Evolutionary conservation across 2,113 vertebrate species (phyloP).

Genomic region (Lonchura striata): DNA sequence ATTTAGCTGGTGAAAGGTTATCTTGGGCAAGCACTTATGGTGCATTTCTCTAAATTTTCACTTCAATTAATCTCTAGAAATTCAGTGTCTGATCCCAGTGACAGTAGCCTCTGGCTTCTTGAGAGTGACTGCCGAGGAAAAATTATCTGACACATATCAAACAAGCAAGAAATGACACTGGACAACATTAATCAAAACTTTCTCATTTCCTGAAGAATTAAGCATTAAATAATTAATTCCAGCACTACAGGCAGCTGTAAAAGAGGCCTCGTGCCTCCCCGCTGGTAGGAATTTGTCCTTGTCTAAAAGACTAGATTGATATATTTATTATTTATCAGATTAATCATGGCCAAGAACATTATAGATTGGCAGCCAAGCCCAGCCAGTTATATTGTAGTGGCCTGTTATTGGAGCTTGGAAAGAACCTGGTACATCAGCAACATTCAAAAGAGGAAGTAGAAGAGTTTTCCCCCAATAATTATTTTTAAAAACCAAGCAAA

Average conservation of each 20-base stretch:
- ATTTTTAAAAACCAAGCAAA: background rate
- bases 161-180: conserved; percentile 89
- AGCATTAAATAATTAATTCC: conserved; percentile 99
- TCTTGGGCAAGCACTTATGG: conserved; percentile 73
- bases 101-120: conserved; percentile 92
- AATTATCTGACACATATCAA: conserved; percentile 97
- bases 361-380: conserved; percentile 84
- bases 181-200: conserved; percentile 99
- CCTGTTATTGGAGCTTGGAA: conserved; percentile 54
- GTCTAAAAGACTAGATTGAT: conserved; percentile 99
- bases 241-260: conserved; percentile 91
- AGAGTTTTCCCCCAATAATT: conserved; percentile 58
- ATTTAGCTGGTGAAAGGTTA: conserved; percentile 73
- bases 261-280: conserved; percentile 91
- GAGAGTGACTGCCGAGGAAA: conserved; percentile 78
- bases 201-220: conserved; percentile 98
- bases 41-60: conserved; percentile 81
- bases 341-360: conserved; percentile 95
- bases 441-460: conserved; percentile 25
- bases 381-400: conserved; percentile 69
- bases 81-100: conserved; percentile 87
- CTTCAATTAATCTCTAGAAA: conserved; percentile 93
- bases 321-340: conserved; percentile 99
- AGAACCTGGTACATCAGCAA: conserved; percentile 47
- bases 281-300: conserved; percentile 99